phyloP scores from a whole-genome alignment of 1,140 invertebrate genomes.

The Laodelphax striatellus region DNA sequence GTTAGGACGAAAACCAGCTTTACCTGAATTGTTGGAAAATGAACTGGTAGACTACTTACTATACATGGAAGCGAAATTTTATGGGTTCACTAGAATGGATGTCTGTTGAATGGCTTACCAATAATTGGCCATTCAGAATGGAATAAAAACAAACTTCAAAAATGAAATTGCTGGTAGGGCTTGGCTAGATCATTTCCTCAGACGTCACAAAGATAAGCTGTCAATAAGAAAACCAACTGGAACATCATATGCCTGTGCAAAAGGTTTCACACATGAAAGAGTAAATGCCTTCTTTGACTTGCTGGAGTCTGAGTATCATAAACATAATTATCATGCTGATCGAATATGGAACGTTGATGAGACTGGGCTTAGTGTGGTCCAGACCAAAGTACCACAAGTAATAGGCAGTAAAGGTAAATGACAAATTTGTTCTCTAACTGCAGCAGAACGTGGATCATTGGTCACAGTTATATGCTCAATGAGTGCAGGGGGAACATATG shows the following conservation, averaged over 20 bases:
- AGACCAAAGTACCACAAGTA: conserved; percentile 17
- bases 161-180: conserved; percentile 22
- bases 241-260: conserved; percentile 28
- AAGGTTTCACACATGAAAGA: conserved; percentile 26
- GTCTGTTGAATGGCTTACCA: conserved; percentile 19
- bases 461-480: conserved; percentile 23
- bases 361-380: conserved; percentile 11
- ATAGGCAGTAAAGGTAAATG: conserved; percentile 18
- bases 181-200: conserved; percentile 21
- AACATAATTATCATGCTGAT: conserved; percentile 17
- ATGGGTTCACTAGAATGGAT: conserved; percentile 17
- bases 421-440: conserved; percentile 24
- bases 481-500: conserved; percentile 27
- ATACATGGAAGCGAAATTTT: conserved; percentile 20
- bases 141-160: conserved; percentile 18
- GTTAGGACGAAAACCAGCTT: neutral
- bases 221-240: conserved; percentile 25
- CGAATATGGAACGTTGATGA: conserved; percentile 28
- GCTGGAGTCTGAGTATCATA: conserved; percentile 14
- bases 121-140: conserved; percentile 19
- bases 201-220: conserved; percentile 16
- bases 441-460: conserved; percentile 24
- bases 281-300: conserved; percentile 25
- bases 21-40: conserved; percentile 8
- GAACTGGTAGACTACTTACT: conserved; percentile 16